These are phyloP conservation scores for Typhlichthys eigenmanni DNA, from an alignment of 2,797 vertebrate species.

Conservation along the genomic window DNA sequence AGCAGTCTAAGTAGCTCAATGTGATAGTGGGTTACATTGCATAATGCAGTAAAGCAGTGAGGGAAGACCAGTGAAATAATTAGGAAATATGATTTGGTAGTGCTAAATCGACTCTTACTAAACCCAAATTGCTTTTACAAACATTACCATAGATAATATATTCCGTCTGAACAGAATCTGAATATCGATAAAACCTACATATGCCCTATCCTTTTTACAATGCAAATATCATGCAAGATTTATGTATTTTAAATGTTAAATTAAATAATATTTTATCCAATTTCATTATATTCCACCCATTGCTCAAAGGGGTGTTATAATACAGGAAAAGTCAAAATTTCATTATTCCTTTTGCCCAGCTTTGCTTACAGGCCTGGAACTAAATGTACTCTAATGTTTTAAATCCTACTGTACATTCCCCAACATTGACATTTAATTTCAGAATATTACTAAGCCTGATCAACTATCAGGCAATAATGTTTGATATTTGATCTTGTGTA, in stretches of 20 bases:
- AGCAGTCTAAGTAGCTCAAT: no score
- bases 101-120: no score
- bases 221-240: slow-evolving; percentile 9
- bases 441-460: not conserved
- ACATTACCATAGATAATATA: not conserved
- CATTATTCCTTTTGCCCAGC: slow-evolving; percentile 48
- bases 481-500: slow-evolving; percentile 22
- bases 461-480: slow-evolving; percentile 20
- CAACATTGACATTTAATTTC: no score
- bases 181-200: slow-evolving; percentile 23
- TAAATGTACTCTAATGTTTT: slow-evolving; percentile 66
- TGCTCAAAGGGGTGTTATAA: not conserved
- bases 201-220: slow-evolving; percentile 18
- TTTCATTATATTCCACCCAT: no score
- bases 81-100: no score
- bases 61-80: no score
- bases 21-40: no score
- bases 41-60: no score
- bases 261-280: not conserved
- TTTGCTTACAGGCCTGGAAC: slow-evolving; percentile 65
- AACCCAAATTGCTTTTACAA: no score
- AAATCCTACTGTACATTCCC: slow-evolving; percentile 21
- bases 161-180: slow-evolving; percentile 18
- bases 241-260: slow-evolving; percentile 5
- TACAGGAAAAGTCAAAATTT: slow-evolving; percentile 64